Conservation (phyloP, 2,888 invertebrate species). For the Drosophila infuscata region DNA sequence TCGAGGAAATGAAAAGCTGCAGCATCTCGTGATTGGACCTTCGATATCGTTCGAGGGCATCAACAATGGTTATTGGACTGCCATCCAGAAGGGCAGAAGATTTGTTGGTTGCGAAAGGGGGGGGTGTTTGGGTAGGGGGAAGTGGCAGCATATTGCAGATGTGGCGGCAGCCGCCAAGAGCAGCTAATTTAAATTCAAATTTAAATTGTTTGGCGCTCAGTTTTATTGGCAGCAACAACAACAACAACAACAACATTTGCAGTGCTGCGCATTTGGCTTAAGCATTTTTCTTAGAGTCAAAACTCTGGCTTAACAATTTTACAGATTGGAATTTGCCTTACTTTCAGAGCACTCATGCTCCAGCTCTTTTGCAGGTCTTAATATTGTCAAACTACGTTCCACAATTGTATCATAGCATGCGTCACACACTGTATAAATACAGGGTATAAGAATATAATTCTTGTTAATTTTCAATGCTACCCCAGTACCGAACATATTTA, state of each 20-base stretch:
- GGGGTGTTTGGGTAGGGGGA: neutral
- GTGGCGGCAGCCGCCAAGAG: conserved; percentile 52
- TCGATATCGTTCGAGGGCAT: conserved; percentile 71
- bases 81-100: neutral
- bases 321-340: neutral
- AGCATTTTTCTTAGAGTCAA: neutral
- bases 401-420: neutral
- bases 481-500: neutral
- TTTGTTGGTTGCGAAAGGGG: neutral
- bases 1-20: conserved; percentile 43
- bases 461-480: neutral
- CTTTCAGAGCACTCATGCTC: neutral
- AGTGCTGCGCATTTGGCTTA: conserved; percentile 30
- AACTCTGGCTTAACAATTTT: neutral
- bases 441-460: conserved; percentile 2
- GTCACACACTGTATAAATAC: neutral
- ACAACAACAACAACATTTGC: conserved; percentile 11
- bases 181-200: conserved; percentile 80
- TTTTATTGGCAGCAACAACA: conserved; percentile 59
- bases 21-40: conserved; percentile 63
- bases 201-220: conserved; percentile 70
- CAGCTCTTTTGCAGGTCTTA: neutral
- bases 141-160: conserved; percentile 49
- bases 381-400: too few species aligned
- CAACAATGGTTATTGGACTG: conserved; percentile 49